Evolutionary conservation across 2,888 invertebrate genomes (phyloP).

Genomic region (Drosophila glabriapex): DNA sequence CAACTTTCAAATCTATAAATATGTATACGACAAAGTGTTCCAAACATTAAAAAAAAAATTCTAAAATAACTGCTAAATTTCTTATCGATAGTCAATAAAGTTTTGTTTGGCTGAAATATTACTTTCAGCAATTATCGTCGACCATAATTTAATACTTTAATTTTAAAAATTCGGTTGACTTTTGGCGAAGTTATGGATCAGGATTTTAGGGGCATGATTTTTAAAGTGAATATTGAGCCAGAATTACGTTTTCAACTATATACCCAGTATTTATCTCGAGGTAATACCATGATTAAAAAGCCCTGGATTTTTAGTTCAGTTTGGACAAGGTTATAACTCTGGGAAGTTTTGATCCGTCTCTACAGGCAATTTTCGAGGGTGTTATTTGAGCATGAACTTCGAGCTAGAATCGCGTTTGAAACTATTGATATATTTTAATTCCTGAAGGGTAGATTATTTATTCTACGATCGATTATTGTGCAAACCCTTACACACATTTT

Average conservation of each 20-base stretch:
- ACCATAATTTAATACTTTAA: neutral
- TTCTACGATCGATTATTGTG: neutral
- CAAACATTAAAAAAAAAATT: neutral
- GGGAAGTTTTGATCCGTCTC: neutral
- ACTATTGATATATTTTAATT: neutral
- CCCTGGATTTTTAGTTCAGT: neutral
- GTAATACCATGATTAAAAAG: neutral
- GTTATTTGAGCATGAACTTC: neutral
- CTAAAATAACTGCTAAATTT: neutral
- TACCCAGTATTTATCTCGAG: neutral
- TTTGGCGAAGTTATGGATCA: neutral
- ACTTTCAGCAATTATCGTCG: neutral
- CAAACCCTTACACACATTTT: neutral
- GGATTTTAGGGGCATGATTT: no score
- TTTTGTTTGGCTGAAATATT: neutral
- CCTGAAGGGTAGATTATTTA: neutral
- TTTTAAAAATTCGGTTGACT: neutral
- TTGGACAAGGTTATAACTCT: neutral
- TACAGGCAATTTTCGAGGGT: neutral
- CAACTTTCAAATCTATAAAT: neutral
- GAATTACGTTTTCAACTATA: neutral
- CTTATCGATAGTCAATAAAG: neutral
- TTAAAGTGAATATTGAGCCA: neutral
- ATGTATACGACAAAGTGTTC: neutral
- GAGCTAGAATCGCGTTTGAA: neutral